phyloP scores from a whole-genome alignment of 2,113 vertebrate genomes.

The Tetraodon nigroviridis region DNA sequence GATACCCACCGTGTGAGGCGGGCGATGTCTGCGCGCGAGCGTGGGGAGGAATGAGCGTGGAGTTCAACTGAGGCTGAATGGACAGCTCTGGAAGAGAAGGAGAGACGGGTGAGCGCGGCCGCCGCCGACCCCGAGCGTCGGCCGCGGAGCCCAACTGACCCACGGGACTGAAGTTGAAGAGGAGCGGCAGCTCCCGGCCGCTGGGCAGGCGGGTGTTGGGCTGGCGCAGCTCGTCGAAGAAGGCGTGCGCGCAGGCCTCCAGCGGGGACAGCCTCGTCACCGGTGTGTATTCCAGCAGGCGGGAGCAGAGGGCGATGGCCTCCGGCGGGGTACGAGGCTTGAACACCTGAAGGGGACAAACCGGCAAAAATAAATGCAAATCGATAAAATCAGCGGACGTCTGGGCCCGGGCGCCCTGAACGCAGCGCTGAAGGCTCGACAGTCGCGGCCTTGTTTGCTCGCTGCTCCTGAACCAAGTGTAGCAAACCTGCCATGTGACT shows the following conservation, averaged over 20 bases:
- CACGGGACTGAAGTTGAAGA: constrained; percentile 91
- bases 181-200: constrained; percentile 83
- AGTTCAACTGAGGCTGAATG: constrained; percentile 88
- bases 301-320: constrained; percentile 87
- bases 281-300: constrained; percentile 89
- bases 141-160: constrained; percentile 73
- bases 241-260: constrained; percentile 87
- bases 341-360: constrained; percentile 76
- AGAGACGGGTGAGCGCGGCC: not conserved
- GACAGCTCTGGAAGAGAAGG: constrained; percentile 78
- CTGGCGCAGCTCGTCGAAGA: constrained; percentile 88
- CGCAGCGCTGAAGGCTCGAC: not conserved
- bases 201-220: constrained; percentile 85
- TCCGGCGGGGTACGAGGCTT: constrained; percentile 87
- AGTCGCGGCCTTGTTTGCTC: not conserved
- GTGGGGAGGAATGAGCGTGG: constrained; percentile 89
- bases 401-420: too few relatives aligned
- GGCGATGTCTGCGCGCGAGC: constrained; percentile 80
- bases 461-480: not conserved
- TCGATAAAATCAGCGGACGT: not conserved
- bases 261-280: constrained; percentile 87
- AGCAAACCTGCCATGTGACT: not conserved
- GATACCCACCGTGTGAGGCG: constrained; percentile 78
- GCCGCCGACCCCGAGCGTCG: too few relatives aligned
- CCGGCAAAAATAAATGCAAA: not conserved